Percentiles rank a stretch among this genome's conserved stretches.
Conservation (phyloP, 92 coral and sea anemone genomes). For the Umimayanthus chanpuru region DNA sequence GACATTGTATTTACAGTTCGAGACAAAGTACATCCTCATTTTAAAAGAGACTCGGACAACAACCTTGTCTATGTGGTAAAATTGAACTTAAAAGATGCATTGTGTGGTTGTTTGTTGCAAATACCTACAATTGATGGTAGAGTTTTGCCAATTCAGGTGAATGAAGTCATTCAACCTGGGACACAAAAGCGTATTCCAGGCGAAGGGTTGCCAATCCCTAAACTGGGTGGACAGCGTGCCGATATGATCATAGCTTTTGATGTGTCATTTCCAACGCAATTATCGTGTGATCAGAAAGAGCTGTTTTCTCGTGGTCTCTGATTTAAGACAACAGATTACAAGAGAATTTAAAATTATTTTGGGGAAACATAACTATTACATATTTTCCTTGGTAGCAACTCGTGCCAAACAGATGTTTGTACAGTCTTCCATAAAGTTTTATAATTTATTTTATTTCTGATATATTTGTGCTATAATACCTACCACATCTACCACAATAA, state of each 20-base stretch:
- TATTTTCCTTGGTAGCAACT: neutral
- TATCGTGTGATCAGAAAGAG: slow-evolving; percentile 80
- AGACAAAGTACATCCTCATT: slow-evolving; percentile 90
- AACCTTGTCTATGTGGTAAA: slow-evolving; percentile 87
- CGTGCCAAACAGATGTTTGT: neutral
- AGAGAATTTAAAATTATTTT: too few species aligned
- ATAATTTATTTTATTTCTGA: neutral
- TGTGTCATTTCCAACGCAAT: slow-evolving; percentile 87
- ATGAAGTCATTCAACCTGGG: slow-evolving; percentile 96
- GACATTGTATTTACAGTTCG: slow-evolving; percentile 84
- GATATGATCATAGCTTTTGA: slow-evolving; percentile 93
- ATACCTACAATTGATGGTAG: slow-evolving; percentile 91
- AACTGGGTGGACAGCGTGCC: slow-evolving; percentile 70
- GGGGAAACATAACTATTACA: neutral
- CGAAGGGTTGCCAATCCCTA: slow-evolving; percentile 93
- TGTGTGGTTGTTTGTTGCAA: slow-evolving; percentile 79
- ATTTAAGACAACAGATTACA: neutral
- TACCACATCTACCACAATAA: neutral
- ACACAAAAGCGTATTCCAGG: slow-evolving; percentile 88
- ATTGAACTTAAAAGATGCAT: slow-evolving; percentile 79
- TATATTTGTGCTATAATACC: neutral
- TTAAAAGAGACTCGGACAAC: slow-evolving; percentile 90
- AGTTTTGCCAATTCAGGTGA: slow-evolving; percentile 76
- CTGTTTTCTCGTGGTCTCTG: slow-evolving; percentile 46
- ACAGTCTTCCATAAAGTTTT: neutral